Base-by-base conservation (phyloP, 2,888 invertebrate genomes). In the Fragum fragum region DNA sequence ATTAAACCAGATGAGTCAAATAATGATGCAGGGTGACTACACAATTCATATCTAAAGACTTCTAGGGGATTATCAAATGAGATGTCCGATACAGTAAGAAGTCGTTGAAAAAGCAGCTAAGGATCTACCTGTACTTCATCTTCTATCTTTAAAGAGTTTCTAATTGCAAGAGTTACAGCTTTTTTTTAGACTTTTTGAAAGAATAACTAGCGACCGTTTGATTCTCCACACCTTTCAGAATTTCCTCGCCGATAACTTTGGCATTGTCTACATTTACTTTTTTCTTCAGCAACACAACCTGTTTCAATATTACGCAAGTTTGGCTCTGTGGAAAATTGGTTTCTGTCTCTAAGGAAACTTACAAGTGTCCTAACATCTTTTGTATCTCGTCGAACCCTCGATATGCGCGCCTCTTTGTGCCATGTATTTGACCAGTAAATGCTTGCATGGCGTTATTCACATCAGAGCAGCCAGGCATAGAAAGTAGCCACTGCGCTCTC, bases 31-130 rank as follows among this genome's bases (percentile, higher is more conserved):
- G 85, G 87, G 53, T 63, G 32, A 47, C 69, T 83, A 75, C 83
- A 86, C 23, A 87, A 81, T 72, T 87, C 88, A 76, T 83, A 86
- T 16, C 53, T 47, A 57, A 90, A 88, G 1, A 86, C 18, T 11
- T 78, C 74, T 36, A 57, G 42, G 1, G 61, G 21, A 28, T 82
- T 70, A 9, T 85, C 76, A 1, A 42, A 6, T 21, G 18, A 85
- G 81, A 32, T 29, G n/a, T 75, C 53, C 18, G 79, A 73, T 28
- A 74, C 88, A 21, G 79, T 74, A 11, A 79, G 39, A 0, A 88
- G 70, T 16, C 87, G 26, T 66, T 90, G 89, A 68, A 89, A 89
- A 9, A 89, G 42, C 0, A 88, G 80, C 32, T 87, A 83, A n/a
- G 87, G 82, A 70, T 89, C 89, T 6, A 88, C 70, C 16, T 81